Percentiles rank a stretch among this genome's conserved stretches.
Conservation (phyloP, 2,888 invertebrate species). For the Scaptomyza flava region DNA sequence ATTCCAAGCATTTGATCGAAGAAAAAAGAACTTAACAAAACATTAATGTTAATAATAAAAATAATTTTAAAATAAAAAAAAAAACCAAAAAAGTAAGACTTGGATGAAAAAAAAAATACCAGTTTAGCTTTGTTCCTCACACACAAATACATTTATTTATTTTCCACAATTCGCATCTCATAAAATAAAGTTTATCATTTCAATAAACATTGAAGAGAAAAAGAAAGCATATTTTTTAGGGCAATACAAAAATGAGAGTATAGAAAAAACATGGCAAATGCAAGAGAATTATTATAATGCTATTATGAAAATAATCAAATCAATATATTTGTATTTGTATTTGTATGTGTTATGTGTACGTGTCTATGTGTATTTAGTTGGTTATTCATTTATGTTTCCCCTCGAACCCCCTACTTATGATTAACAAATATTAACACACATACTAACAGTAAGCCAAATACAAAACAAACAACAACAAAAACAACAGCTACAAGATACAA, state of each 20-base stretch:
- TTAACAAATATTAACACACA: slow-evolving; percentile 69
- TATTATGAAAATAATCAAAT: slow-evolving; percentile 59
- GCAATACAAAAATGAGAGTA: slow-evolving; percentile 38
- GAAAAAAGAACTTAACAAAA: too few species aligned
- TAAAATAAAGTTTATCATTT: slow-evolving; percentile 30
- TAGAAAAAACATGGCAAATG: slow-evolving; percentile 33
- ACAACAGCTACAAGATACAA: slow-evolving; percentile 79
- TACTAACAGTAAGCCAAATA: slow-evolving; percentile 59
- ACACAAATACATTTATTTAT: neutral
- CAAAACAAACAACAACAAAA: slow-evolving; percentile 37
- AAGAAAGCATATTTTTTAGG: slow-evolving; percentile 36
- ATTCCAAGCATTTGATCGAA: slow-evolving; percentile 16
- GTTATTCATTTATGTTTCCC: slow-evolving; percentile 52
- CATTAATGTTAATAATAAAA: too few species aligned
- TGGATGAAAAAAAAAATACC: slow-evolving; percentile 14
- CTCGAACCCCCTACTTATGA: slow-evolving; percentile 8
- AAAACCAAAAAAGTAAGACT: slow-evolving; percentile 17
- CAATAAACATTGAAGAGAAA: neutral
- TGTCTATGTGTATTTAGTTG: slow-evolving; percentile 84
- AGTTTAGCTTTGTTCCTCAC: slow-evolving; percentile 34
- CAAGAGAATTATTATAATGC: slow-evolving; percentile 43
- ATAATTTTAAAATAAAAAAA: slow-evolving; percentile 9
- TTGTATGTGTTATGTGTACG: slow-evolving; percentile 84
- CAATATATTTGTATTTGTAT: slow-evolving; percentile 77
- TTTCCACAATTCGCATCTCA: slow-evolving; percentile 41